Percentiles rank a stretch among this genome's conserved stretches.
phyloP scores from a whole-genome alignment of 2,113 vertebrate species.

The Carlito syrichta region DNA sequence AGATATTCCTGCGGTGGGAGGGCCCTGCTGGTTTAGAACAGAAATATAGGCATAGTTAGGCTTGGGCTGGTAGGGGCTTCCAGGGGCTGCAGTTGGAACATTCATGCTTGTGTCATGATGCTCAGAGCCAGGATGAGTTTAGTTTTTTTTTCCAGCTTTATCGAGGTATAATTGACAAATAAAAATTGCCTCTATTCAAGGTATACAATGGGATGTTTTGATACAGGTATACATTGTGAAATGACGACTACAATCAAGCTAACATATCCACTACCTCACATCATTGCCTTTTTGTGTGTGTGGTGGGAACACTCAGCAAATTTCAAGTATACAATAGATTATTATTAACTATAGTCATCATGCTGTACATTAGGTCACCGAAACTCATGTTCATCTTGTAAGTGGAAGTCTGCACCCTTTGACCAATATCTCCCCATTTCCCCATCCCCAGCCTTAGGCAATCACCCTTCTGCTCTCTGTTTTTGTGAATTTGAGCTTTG shows the following conservation, averaged over 20 bases:
- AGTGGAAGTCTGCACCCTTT: background rate
- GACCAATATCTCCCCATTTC: background rate
- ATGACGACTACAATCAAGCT: too few species aligned
- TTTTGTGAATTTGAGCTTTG: background rate
- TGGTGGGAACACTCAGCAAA: background rate
- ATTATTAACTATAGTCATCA: background rate
- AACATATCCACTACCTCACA: background rate
- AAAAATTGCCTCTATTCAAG: background rate
- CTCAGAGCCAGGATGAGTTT: background rate
- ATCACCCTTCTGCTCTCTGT: background rate
- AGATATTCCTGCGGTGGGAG: conserved; percentile 76
- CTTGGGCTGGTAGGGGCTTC: background rate
- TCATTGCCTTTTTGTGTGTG: background rate
- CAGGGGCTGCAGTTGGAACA: background rate
- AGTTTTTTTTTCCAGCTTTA: background rate
- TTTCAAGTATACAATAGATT: background rate
- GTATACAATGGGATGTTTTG: background rate
- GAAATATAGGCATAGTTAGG: conserved; percentile 66
- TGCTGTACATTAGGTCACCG: background rate
- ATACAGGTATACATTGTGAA: background rate
- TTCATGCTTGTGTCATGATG: background rate
- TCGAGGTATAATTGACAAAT: background rate
- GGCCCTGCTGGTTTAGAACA: conserved; percentile 79
- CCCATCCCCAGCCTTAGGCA: background rate
- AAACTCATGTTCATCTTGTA: background rate